Base-by-base conservation (phyloP, 2,113 vertebrate species). In the Tragelaphus scriptus region DNA sequence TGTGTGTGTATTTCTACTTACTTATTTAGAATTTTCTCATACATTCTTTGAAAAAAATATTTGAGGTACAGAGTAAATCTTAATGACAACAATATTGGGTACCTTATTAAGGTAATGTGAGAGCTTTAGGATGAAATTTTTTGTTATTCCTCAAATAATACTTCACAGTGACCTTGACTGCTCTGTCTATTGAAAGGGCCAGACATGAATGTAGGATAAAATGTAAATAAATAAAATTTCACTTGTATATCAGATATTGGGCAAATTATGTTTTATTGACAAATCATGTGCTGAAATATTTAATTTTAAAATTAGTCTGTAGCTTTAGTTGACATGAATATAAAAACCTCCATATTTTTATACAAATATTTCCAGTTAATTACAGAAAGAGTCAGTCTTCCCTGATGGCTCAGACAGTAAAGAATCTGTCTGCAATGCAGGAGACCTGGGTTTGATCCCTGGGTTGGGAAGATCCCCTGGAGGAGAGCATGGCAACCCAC, bases 251-350 rank as follows among this genome's bases (percentile, higher is more conserved):
- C 36, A 68, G 15, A 59, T 36, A 28, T 30, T 59, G 65, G 40
- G 30, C 3, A 90, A 82, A 84, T 88, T 51, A 17, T 44, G 44
- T 87, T 95, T 90, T 95, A 65, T 49, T 97, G 36, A 7, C 75
- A 77, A 47, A 75, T 77, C 80, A 14, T 71, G 2, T 47, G 47
- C 75, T 94, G 25, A 94, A 88, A 75, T 65, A 88, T 51, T 91
- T 93, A 59, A 8, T 63, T 95, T 94, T 63, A 71, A 91, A 84
- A 53, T 91, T 96, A 19, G 10, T 63, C 36, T 96, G 30, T 95
- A 23, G 2, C 12, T 91, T 61, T 32, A 81, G n/a, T 12, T 88
- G 53, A 56, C 36, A 88, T 44, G 26, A 3, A 53, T 90, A 36
- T n/a, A 90, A 53, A 68, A 75, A 26, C 36, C 23, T 85, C 32